phyloP scores from a whole-genome alignment of 2,797 vertebrate species.

The Morelia viridis region DNA sequence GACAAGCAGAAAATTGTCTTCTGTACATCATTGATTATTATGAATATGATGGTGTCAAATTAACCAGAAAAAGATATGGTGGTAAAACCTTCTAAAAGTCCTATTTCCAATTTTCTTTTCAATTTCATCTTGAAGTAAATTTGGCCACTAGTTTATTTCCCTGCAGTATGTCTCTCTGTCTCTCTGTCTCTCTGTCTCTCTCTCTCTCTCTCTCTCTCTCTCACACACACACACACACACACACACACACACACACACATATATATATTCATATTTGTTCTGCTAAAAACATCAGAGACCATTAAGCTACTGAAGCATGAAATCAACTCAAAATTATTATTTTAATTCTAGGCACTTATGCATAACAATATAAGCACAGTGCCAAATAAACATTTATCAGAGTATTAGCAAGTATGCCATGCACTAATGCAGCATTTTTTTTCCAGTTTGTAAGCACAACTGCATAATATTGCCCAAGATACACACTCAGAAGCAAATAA shows the following conservation, averaged over 20 bases:
- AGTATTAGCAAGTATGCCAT: constrained; percentile 52
- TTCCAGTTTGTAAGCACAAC: constrained; percentile 46
- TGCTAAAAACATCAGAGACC: constrained; percentile 65
- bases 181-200: neutral
- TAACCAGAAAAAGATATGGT: constrained; percentile 49
- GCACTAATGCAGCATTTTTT: constrained; percentile 56
- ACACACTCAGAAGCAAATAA: constrained; percentile 30
- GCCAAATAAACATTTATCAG: constrained; percentile 71
- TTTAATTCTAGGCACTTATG: constrained; percentile 74
- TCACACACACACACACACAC: neutral
- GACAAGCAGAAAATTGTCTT: constrained; percentile 60
- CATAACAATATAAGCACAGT: constrained; percentile 61
- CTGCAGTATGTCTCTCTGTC: constrained; percentile 2
- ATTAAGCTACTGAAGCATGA: constrained; percentile 73
- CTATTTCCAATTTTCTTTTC: constrained; percentile 62
- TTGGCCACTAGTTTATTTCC: constrained; percentile 57
- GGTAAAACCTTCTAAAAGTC: constrained; percentile 54
- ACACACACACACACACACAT: too few species aligned
- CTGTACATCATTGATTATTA: constrained; percentile 48
- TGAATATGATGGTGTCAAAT: constrained; percentile 45
- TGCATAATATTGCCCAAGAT: constrained; percentile 25
- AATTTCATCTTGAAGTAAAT: constrained; percentile 63
- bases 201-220: too few species aligned
- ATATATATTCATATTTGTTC: constrained; percentile 53
- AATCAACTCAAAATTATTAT: constrained; percentile 76